Conservation (phyloP, 2,888 invertebrate species). For the Monochamus alternatus region DNA sequence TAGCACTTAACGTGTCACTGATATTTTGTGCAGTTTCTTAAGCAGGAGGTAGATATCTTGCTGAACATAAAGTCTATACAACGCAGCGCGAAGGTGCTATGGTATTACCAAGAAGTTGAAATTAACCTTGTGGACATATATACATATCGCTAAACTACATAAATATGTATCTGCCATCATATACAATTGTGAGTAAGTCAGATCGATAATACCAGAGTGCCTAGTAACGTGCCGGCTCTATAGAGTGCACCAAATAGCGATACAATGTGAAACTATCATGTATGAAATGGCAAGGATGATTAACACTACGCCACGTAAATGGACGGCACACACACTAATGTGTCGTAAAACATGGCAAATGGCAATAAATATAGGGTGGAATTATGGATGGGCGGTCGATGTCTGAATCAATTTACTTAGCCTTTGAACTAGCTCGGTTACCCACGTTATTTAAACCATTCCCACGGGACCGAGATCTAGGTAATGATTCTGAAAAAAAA, state of each 20-base stretch:
- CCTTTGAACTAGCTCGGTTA: conserved; percentile 73
- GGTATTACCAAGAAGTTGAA: background rate
- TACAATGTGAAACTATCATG: conserved; percentile 49
- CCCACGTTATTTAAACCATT: conserved; percentile 85
- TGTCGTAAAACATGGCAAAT: conserved; percentile 60
- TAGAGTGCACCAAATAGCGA: conserved; percentile 52
- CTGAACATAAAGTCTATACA: conserved; percentile 31
- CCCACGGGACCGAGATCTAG: conserved; percentile 87
- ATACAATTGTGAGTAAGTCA: background rate
- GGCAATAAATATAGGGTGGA: conserved; percentile 65
- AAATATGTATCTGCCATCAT: conserved; percentile 14
- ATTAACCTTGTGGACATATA: background rate
- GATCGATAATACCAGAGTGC: conserved; percentile 1
- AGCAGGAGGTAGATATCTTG: conserved; percentile 24
- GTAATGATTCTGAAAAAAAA: conserved; percentile 76
- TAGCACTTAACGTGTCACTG: conserved; percentile 37
- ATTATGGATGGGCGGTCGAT: conserved; percentile 63
- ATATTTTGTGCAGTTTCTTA: conserved; percentile 42
- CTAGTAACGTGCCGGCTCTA: conserved; percentile 17
- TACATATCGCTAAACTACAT: conserved; percentile 15
- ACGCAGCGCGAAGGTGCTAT: background rate
- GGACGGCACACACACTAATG: conserved; percentile 67
- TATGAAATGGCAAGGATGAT: conserved; percentile 60
- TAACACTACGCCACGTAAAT: conserved; percentile 66
- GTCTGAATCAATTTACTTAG: conserved; percentile 68